Evolutionary conservation across 2,888 invertebrate species (phyloP), one percentile per base, ranked within the genome.

Genomic region (Athalia cordata): DNA sequence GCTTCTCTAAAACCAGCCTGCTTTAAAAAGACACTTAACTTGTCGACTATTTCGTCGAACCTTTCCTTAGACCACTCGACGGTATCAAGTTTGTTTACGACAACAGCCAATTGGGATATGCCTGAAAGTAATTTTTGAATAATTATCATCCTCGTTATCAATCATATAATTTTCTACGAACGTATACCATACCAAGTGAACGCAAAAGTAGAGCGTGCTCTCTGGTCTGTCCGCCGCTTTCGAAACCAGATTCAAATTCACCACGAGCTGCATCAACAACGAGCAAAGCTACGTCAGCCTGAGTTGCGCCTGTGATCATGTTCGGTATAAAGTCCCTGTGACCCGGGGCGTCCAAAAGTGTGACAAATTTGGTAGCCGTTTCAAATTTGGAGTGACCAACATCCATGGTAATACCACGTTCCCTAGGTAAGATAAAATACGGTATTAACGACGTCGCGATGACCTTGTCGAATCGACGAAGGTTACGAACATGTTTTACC

Each of bases 281-380:
- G 43, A 99, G 91, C 52, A 99, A 92, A 11, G 98, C 99, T 0
- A 98, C 99, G 91, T 99, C 99, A 3, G 99, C 99, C 91, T 99
- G 99, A 0, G 98, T 97, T 2, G 99, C 98, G 13, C 99, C 99
- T 11, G 96, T 97, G 83, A 99, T 99, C 99, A 99, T 99, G 87
- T 99, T 99, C 2, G 99, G 99, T 87, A 99, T 99, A 88, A 99
- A 99, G 90, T 99, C 99, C 89, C 97, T 98, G 90, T 99, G 99
- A 0, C 99, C 99, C 0, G 99, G 99, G 49, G 99, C 99, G 92
- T 99, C 99, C 78, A 99, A 91, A 66, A 99, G 91, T 0, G 95
- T 96, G 0, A 97, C 94, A 64, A 92, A 88, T 91, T 97, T 97
- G 3, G 94, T 93, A 77, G 94, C 93, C 0, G 98, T 98, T 91